Evolutionary conservation across 1,140 invertebrate species (phyloP).

Genomic region (Macrosteles quadrilineatus): DNA sequence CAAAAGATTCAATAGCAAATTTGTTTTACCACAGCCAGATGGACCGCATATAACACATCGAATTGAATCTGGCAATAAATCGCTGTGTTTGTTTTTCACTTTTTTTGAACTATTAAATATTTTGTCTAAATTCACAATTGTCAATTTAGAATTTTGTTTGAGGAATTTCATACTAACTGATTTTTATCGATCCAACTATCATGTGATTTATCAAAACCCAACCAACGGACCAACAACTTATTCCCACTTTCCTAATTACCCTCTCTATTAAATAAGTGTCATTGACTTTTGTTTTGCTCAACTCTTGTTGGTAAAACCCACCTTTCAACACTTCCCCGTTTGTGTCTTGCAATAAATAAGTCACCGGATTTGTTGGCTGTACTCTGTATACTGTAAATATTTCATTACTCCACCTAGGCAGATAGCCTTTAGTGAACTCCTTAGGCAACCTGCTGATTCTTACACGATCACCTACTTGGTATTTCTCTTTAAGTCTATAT

Average conservation of each 20-base stretch:
- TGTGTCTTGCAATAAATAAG: neutral
- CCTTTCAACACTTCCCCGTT: neutral
- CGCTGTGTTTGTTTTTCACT: constrained; percentile 41
- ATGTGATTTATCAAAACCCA: constrained; percentile 44
- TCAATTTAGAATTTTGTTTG: neutral
- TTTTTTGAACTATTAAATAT: constrained; percentile 43
- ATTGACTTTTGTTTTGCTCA: neutral
- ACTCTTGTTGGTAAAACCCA: neutral
- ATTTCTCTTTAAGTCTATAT: constrained; percentile 34
- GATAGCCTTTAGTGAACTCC: neutral
- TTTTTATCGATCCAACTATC: constrained; percentile 46
- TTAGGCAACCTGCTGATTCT: constrained; percentile 38
- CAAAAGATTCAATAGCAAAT: constrained; percentile 45
- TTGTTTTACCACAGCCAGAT: constrained; percentile 50
- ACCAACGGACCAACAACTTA: constrained; percentile 49
- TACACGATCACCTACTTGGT: constrained; percentile 36
- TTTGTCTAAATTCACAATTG: constrained; percentile 15
- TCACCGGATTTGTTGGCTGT: neutral
- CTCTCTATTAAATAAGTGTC: neutral
- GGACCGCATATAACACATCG: constrained; percentile 44
- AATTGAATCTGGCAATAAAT: constrained; percentile 41
- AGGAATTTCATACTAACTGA: constrained; percentile 15
- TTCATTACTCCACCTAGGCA: constrained; percentile 30
- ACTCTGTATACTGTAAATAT: neutral
- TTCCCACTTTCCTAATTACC: constrained; percentile 33